Percentiles rank a stretch among this genome's conserved stretches.
Conservation (phyloP, 1,140 invertebrate genomes). For the Ostrea edulis region DNA sequence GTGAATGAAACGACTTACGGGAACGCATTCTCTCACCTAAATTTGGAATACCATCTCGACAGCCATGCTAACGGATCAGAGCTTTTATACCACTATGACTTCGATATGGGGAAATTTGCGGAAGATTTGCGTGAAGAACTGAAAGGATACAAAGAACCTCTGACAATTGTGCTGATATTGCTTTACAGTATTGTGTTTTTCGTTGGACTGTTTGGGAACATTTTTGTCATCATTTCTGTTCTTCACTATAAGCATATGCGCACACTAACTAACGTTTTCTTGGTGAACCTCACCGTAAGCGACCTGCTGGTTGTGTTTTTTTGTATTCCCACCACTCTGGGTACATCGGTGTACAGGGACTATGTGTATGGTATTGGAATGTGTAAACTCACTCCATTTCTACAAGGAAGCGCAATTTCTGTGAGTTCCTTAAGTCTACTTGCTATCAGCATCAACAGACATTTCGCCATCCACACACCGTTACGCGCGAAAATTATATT, state of each 20-base stretch:
- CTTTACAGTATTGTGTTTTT: constrained; percentile 87
- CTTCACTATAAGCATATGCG: constrained; percentile 68
- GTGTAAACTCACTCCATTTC: constrained; percentile 80
- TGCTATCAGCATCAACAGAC: constrained; percentile 76
- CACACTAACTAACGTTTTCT: constrained; percentile 94
- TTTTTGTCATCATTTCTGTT: constrained; percentile 86
- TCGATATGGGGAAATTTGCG: background rate
- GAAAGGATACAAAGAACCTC: constrained; percentile 55
- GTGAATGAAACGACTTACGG: background rate
- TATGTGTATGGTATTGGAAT: constrained; percentile 90
- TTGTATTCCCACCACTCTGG: constrained; percentile 89
- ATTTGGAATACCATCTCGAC: background rate
- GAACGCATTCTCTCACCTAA: background rate
- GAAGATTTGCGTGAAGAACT: constrained; percentile 42
- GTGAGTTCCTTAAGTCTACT: constrained; percentile 76
- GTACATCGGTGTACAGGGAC: constrained; percentile 90
- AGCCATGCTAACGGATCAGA: background rate
- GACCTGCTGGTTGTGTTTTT: constrained; percentile 90
- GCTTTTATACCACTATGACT: background rate
- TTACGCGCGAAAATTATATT: constrained; percentile 68
- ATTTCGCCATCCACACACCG: constrained; percentile 67
- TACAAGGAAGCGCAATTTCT: constrained; percentile 70
- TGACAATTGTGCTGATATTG: constrained; percentile 76
- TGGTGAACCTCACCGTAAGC: constrained; percentile 88
- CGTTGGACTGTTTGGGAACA: constrained; percentile 92